A percentile compares a stretch with the other conserved stretches of the same genome.
These are phyloP conservation scores for Bombus ignitus DNA, from an alignment of 1,140 invertebrate genomes.

Conservation along the genomic window DNA sequence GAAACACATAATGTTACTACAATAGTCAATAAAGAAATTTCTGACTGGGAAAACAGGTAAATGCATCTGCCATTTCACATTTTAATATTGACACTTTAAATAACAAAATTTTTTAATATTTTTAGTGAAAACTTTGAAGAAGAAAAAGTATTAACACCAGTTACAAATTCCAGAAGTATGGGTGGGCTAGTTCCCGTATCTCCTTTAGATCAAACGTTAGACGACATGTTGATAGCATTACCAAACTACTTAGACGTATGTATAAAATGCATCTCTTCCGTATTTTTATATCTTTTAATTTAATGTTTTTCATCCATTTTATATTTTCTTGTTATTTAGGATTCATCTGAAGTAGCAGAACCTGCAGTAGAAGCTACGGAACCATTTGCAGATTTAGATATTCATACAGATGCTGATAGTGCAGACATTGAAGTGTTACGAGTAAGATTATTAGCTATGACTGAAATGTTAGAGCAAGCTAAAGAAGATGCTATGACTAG, in stretches of 20 bases:
- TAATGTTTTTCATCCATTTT: neutral
- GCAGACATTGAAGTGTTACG: constrained; percentile 75
- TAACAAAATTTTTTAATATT: constrained; percentile 35
- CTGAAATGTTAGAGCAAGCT: constrained; percentile 78
- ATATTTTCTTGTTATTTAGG: constrained; percentile 57
- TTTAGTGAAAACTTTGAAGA: constrained; percentile 75
- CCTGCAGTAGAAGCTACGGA: constrained; percentile 79
- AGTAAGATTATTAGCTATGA: constrained; percentile 74
- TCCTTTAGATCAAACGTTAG: constrained; percentile 76
- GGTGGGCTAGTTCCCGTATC: constrained; percentile 79
- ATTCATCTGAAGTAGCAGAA: constrained; percentile 74
- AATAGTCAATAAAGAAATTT: constrained; percentile 53
- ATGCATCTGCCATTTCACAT: neutral
- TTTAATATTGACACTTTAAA: neutral
- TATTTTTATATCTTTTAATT: neutral
- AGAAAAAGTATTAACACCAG: constrained; percentile 78
- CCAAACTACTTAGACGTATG: constrained; percentile 78
- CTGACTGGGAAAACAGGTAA: constrained; percentile 72
- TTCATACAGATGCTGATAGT: constrained; percentile 68
- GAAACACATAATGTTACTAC: constrained; percentile 38
- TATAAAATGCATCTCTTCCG: constrained; percentile 15
- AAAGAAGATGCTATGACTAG: constrained; percentile 77
- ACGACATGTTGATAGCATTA: constrained; percentile 75
- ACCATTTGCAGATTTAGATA: constrained; percentile 69
- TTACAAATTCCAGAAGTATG: constrained; percentile 77